Base-by-base conservation (phyloP, 1,140 invertebrate genomes). In the Diplogasteroides magnus region DNA sequence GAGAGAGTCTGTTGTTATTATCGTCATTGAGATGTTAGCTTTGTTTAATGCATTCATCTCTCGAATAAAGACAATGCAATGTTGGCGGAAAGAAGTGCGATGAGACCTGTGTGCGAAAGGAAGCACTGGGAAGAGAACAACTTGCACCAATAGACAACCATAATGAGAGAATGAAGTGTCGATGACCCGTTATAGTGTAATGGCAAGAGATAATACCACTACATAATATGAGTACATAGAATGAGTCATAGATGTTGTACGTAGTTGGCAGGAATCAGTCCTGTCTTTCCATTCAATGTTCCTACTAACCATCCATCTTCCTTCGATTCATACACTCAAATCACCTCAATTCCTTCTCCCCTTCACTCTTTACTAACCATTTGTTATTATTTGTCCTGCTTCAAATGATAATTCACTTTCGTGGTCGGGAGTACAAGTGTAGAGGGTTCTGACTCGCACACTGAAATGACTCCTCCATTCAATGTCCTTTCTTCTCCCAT, bases 261-360 rank as follows among this genome's bases (percentile, higher is more conserved):
- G 86, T 98, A 97, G 85, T 97, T 98, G 84, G 94, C 91, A 64
- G 95, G 94, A 83, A 98, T 90, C 57, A 98, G 87, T 57, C 95
- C 95, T 32, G 89, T 91, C 85, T 90, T 91, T 61, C 94, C 94
- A 85, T 95, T 92, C 68, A 97, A 86, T 27, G 90, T 91, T 63
- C 94, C 94, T 84, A 96, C 91, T 73, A 98, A 85, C 95, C 95
- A 98, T 62, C 94, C 94, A 3, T 94, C 93, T 85, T 97, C 94
- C 75, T 90, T 88, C 19, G 92, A 95, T 72, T 88, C 88, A 80
- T 90, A 88, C 72, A 97, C 92, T 94, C 84, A 58, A 87, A 87
- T 79, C 73, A 66, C 78, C 72, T 69, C 68, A 81, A 72, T 76
- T 76, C 76, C 59, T 19, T 19, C 37, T 48, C 37, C 19, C 19